Evolutionary conservation across 1,140 invertebrate genomes (phyloP).

Genomic region (Forficula auricularia): DNA sequence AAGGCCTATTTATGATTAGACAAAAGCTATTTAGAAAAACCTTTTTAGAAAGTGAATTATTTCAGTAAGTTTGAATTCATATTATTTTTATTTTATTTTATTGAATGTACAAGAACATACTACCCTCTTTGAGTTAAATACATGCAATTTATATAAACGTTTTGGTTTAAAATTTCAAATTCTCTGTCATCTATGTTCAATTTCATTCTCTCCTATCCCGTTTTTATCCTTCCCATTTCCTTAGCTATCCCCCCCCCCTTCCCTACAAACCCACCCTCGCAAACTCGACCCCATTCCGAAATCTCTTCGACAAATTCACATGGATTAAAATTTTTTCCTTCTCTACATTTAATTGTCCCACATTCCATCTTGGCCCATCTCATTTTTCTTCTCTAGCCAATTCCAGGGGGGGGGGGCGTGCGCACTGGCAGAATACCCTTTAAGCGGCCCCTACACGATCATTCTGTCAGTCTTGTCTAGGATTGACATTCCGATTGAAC

Average conservation of each 20-base stretch:
- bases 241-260: too few species aligned
- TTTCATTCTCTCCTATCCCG: too few species aligned
- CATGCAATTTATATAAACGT: not conserved
- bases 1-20: conserved; percentile 61
- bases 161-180: not conserved
- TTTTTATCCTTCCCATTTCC: too few species aligned
- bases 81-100: not conserved
- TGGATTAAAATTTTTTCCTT: too few species aligned
- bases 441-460: too few species aligned
- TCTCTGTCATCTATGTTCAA: not conserved
- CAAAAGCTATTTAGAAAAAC: conserved; percentile 58
- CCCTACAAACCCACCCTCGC: not conserved
- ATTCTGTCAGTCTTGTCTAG: too few species aligned
- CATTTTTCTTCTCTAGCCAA: too few species aligned
- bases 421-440: too few species aligned
- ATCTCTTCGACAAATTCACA: not conserved
- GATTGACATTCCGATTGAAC: too few species aligned
- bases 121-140: not conserved
- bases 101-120: not conserved
- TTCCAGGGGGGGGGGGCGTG: too few species aligned
- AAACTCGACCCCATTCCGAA: not conserved
- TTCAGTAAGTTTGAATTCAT: not conserved
- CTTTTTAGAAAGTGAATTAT: conserved; percentile 31
- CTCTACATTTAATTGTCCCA: too few species aligned
- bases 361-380: too few species aligned